Evolutionary conservation across 2,113 vertebrate species (phyloP), one percentile per base, ranked within the genome.

Genomic region (Cyanoramphus novaezelandiae): DNA sequence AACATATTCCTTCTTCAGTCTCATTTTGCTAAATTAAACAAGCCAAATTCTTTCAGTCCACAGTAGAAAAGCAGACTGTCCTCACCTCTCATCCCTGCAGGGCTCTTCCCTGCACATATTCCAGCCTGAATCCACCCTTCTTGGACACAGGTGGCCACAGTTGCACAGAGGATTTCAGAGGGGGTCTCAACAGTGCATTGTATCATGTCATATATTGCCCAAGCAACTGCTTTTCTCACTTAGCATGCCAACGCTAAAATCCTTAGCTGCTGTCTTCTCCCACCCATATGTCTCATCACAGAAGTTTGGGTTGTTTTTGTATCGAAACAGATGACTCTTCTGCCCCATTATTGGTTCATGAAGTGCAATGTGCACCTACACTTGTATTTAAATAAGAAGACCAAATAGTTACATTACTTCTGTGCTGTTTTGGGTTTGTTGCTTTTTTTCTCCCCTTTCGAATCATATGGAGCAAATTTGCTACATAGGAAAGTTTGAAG

Each of bases 291-390:
- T 72, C 90, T 96, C 95, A 96, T 95, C 92, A 2, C 85, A 72
- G 52, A 35, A 82, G 65, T 96, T 94, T 88, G 95, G 88, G 89
- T 92, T 92, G 90, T 23, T 95, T 96, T 94, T 91, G 88, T 85
- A 90, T 62, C 96, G 82, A 88, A 95, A 92, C 95, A 94, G 74
- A 94, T 96, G 96, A 95, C 78, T 94, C 78, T 92, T 76, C 88
- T 83, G 83, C 83, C 86, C 86, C 76, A 81, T 95, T 75, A 88
- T 83, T 94, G 86, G 57, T 41, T 88, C 43, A 12, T 2, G 21
- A 62, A 79, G 65, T 8, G 77, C 37, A 49, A 57, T 33, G 57
- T 59, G 62, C 93, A 93, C 93, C 96, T 84, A 97, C 93, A 76
- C 88, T 89, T 55, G 69, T 62, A 43, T 53, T 82, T 55, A 60